phyloP scores from a whole-genome alignment of 1,140 invertebrate species.

The Zaprionus gabonicus region DNA sequence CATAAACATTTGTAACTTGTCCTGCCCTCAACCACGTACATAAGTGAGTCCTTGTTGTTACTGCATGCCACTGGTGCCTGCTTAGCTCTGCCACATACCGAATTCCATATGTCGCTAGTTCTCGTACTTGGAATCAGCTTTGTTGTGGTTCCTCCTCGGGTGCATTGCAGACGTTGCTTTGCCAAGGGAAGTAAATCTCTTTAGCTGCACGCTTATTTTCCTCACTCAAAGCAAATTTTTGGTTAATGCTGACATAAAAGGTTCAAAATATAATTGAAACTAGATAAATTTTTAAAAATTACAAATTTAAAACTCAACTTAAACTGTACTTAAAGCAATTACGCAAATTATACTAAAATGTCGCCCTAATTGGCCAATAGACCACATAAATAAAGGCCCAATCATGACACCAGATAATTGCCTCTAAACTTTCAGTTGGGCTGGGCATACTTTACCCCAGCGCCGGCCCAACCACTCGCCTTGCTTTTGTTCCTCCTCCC shows the following conservation, averaged over 20 bases:
- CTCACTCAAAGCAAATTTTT: too few relatives aligned
- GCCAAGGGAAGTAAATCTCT: neutral
- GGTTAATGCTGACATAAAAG: too few relatives aligned
- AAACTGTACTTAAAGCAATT: neutral
- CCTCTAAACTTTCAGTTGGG: slow-evolving; percentile 5
- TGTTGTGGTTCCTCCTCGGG: slow-evolving; percentile 9
- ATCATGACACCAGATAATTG: slow-evolving; percentile 10
- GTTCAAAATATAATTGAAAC: too few relatives aligned
- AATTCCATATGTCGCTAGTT: slow-evolving; percentile 9
- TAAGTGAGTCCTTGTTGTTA: slow-evolving; percentile 17
- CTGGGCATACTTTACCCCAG: neutral
- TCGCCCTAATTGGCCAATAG: slow-evolving; percentile 3
- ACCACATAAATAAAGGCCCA: slow-evolving; percentile 18
- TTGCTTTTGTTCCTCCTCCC: neutral
- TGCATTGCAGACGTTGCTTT: neutral
- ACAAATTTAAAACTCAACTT: neutral
- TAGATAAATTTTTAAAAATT: neutral
- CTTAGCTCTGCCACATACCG: slow-evolving; percentile 4
- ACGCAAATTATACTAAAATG: slow-evolving; percentile 3
- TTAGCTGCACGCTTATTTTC: neutral
- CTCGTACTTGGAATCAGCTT: slow-evolving; percentile 13
- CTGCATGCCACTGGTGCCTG: slow-evolving; percentile 1
- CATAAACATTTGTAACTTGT: slow-evolving; percentile 82
- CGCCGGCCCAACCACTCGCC: neutral
- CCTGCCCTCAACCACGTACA: slow-evolving; percentile 41